These are phyloP conservation scores for Anagrus nilaparvatae DNA, from an alignment of 1,140 invertebrate species.

Conservation along the genomic window DNA sequence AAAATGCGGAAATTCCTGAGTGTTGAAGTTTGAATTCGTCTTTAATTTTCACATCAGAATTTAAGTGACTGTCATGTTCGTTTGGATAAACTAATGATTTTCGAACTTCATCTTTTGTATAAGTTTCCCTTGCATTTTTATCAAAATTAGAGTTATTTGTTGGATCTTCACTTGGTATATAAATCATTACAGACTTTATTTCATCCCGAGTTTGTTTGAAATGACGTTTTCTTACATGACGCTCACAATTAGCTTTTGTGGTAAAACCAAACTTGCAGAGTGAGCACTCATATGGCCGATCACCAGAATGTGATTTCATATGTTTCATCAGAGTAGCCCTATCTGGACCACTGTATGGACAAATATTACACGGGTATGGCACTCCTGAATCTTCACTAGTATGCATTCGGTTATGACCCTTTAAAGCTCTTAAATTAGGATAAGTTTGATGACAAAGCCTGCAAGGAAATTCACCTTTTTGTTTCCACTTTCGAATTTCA, in stretches of 20 bases:
- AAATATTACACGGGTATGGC: conserved; percentile 86
- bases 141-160: conserved; percentile 56
- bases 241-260: conserved; percentile 85
- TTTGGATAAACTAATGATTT: conserved; percentile 30
- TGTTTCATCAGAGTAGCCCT: conserved; percentile 83
- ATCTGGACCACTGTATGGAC: conserved; percentile 78
- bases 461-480: conserved; percentile 80
- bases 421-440: conserved; percentile 78
- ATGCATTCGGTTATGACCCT: conserved; percentile 78
- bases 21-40: conserved; percentile 10
- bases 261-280: conserved; percentile 94
- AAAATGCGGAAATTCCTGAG: not conserved
- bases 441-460: conserved; percentile 74
- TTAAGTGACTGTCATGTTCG: conserved; percentile 16
- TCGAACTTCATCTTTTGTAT: conserved; percentile 26
- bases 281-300: conserved; percentile 86
- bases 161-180: conserved; percentile 73
- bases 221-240: conserved; percentile 84
- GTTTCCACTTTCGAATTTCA: conserved; percentile 74
- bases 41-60: conserved; percentile 11
- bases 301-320: conserved; percentile 88
- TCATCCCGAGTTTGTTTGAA: conserved; percentile 74
- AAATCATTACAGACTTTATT: conserved; percentile 74
- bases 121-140: conserved; percentile 40
- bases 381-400: conserved; percentile 55